Conservation (phyloP, 2,113 vertebrate genomes). For the Phaethon lepturus region DNA sequence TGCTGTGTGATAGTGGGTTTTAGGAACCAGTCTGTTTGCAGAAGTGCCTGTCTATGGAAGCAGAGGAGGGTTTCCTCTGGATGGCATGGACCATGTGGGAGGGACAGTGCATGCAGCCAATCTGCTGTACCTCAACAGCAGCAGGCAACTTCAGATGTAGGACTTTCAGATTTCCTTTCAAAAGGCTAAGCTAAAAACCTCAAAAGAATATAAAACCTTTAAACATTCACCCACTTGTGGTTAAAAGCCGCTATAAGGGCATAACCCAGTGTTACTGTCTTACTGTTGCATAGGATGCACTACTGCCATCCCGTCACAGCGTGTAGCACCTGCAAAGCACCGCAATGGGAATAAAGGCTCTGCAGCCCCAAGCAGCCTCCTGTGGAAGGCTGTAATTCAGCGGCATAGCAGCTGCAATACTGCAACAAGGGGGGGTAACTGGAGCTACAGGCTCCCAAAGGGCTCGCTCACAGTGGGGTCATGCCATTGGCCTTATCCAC, state of each 20-base stretch:
- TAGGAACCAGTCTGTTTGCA: background rate
- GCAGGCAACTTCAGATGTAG: background rate
- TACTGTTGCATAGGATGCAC: no score
- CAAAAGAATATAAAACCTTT: background rate
- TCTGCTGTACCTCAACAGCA: fast-evolving
- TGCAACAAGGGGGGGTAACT: fast-evolving
- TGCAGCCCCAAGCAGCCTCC: background rate
- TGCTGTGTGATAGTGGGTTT: background rate
- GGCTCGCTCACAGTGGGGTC: fast-evolving
- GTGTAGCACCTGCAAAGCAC: background rate
- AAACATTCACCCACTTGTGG: background rate
- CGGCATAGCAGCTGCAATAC: background rate
- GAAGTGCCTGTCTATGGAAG: background rate
- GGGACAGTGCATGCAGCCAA: no score
- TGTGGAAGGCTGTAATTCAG: background rate
- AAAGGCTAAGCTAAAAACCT: background rate
- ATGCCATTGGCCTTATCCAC: fast-evolving
- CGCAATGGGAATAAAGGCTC: background rate
- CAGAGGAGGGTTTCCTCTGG: background rate
- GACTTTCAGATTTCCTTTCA: background rate
- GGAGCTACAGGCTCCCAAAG: background rate
- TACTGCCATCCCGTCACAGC: background rate
- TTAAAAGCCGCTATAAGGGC: background rate
- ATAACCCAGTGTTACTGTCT: background rate
- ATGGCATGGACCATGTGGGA: fast-evolving